These are phyloP conservation scores for Dicrostonyx torquatus DNA, from an alignment of 2,797 vertebrate species.

Conservation along the genomic window DNA sequence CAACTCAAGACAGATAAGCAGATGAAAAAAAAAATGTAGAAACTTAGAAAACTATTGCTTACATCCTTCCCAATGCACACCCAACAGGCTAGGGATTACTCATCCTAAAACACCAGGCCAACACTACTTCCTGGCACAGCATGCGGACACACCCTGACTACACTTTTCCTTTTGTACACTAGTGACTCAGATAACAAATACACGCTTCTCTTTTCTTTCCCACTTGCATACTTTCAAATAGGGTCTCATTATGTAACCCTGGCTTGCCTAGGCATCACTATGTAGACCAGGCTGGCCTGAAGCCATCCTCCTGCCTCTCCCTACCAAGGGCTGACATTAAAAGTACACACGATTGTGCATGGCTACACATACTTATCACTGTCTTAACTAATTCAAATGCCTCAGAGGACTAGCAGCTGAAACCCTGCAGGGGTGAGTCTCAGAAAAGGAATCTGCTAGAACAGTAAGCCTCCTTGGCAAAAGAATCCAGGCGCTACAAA, in stretches of 20 bases:
- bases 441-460: not conserved
- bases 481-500: not conserved
- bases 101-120: not conserved
- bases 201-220: not conserved
- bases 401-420: not conserved
- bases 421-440: not conserved
- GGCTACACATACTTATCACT: not conserved
- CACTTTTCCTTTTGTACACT: not conserved
- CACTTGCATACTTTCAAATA: not conserved
- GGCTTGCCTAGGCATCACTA: not conserved
- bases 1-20: not conserved
- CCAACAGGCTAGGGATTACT: not conserved
- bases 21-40: not conserved
- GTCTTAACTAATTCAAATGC: not conserved
- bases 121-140: not conserved
- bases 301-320: too few relatives aligned
- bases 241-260: not conserved
- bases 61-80: not conserved
- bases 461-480: not conserved
- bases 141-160: not conserved
- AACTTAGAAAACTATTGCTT: slow-evolving; percentile 13
- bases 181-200: slow-evolving; percentile 3
- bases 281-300: not conserved
- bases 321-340: not conserved
- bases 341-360: too few relatives aligned